These are phyloP conservation scores for Muntiacus reevesi DNA, from an alignment of 2,113 vertebrate genomes.

Conservation along the genomic window DNA sequence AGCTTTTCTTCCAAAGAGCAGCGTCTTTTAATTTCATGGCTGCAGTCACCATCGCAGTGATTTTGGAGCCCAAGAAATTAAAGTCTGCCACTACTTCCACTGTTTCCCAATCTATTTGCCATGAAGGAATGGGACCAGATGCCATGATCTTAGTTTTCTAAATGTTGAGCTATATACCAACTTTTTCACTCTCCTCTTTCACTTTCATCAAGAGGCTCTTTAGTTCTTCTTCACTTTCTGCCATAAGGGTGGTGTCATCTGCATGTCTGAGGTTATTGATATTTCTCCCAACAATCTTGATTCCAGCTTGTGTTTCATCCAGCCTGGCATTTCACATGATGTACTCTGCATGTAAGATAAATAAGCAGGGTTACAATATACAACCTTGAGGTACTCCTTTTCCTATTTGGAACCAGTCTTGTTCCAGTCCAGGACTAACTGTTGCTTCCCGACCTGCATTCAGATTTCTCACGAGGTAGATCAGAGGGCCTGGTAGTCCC, in stretches of 20 bases:
- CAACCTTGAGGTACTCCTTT: not conserved
- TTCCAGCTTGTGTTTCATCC: not conserved
- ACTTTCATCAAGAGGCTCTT: not conserved
- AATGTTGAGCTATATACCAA: not conserved
- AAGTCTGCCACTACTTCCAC: not conserved
- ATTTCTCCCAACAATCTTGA: not conserved
- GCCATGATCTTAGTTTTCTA: not conserved
- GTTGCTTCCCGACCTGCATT: not conserved
- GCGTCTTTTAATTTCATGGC: not conserved
- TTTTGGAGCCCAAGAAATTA: not conserved
- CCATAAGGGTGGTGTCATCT: not conserved
- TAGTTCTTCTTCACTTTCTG: not conserved
- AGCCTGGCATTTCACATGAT: not conserved
- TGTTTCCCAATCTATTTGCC: not conserved
- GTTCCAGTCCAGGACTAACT: not conserved
- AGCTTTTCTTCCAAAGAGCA: not conserved
- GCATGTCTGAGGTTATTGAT: not conserved
- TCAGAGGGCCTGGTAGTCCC: not conserved
- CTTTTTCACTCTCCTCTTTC: not conserved
- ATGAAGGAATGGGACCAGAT: not conserved
- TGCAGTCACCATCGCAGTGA: not conserved
- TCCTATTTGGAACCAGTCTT: not conserved
- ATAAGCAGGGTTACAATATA: not conserved
- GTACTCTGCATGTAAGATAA: not conserved
- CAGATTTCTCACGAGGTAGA: not conserved